These are phyloP conservation scores for Nowickia ferox DNA, from an alignment of 2,888 invertebrate species.

Conservation along the genomic window DNA sequence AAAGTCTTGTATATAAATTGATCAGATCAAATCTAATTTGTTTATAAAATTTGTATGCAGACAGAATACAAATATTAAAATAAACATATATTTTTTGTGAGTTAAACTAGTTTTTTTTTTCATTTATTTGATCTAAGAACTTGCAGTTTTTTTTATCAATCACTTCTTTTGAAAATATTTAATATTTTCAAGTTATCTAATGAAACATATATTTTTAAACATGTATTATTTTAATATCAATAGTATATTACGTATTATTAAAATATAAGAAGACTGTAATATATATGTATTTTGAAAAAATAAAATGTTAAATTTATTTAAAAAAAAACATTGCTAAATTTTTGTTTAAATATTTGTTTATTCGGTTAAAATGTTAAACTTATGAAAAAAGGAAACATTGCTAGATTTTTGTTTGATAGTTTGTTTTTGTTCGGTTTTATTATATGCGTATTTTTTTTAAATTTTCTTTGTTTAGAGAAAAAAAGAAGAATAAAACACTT, in stretches of 20 bases:
- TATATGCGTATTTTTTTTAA: conserved; percentile 12
- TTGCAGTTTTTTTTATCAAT: conserved; percentile 24
- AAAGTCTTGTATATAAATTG: conserved; percentile 63
- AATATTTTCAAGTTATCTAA: conserved; percentile 49
- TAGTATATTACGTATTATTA: conserved; percentile 65
- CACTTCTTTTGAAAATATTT: conserved; percentile 49
- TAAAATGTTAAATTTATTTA: conserved; percentile 66
- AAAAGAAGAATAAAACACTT: conserved; percentile 35
- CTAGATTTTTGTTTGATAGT: background rate
- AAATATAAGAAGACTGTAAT: conserved; percentile 70
- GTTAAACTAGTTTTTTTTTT: conserved; percentile 41
- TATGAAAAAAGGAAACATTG: conserved; percentile 37
- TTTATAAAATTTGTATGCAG: conserved; percentile 31
- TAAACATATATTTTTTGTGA: conserved; percentile 11
- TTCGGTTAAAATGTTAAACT: conserved; percentile 63
- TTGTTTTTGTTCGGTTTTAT: conserved; percentile 18
- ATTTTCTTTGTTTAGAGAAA: conserved; percentile 11
- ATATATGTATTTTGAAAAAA: conserved; percentile 70
- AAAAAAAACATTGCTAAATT: conserved; percentile 13
- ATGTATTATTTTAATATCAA: conserved; percentile 57
- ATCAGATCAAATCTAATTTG: conserved; percentile 56
- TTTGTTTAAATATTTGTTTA: conserved; percentile 16
- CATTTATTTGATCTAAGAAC: conserved; percentile 35
- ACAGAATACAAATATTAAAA: background rate
- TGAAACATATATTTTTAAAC: conserved; percentile 13